Percentiles rank a stretch among this genome's conserved stretches.
These are phyloP conservation scores for Epiblema foenella DNA, from an alignment of 2,888 invertebrate genomes.

Conservation along the genomic window DNA sequence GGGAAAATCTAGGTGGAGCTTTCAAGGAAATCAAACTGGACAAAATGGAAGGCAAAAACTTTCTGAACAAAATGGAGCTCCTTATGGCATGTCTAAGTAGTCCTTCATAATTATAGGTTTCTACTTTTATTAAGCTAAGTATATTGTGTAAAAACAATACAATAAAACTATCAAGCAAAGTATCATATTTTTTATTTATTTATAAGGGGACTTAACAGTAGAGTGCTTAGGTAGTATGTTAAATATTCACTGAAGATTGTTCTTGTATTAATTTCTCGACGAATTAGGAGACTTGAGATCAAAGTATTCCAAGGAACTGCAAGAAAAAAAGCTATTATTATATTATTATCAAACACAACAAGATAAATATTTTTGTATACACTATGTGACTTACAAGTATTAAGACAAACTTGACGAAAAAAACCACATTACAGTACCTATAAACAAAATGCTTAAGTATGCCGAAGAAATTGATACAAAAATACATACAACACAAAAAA, in stretches of 20 bases:
- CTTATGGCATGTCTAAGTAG: constrained; percentile 95
- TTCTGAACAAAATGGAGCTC: constrained; percentile 97
- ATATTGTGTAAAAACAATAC: constrained; percentile 11
- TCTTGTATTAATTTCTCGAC: constrained; percentile 72
- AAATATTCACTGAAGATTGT: constrained; percentile 83
- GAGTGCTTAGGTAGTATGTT: constrained; percentile 82
- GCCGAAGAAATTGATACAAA: background rate
- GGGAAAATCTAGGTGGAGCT: constrained; percentile 97
- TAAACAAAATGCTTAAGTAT: background rate
- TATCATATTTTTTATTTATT: constrained; percentile 69
- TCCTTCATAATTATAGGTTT: constrained; percentile 78
- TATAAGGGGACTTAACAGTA: constrained; percentile 76
- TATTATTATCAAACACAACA: background rate
- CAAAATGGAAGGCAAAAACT: constrained; percentile 98
- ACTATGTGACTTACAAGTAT: no score
- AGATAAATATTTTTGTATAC: no score
- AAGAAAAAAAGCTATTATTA: constrained; percentile 64
- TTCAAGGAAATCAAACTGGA: constrained; percentile 95
- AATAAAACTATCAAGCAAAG: constrained; percentile 45
- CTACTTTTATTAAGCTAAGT: constrained; percentile 15
- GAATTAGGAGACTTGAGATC: constrained; percentile 66
- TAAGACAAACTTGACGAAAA: background rate
- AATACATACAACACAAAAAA: no score
- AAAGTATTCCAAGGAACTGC: constrained; percentile 73
- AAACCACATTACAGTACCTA: no score